These are phyloP conservation scores for Galemys pyrenaicus DNA, from an alignment of 2,113 vertebrate species.

Conservation along the genomic window DNA sequence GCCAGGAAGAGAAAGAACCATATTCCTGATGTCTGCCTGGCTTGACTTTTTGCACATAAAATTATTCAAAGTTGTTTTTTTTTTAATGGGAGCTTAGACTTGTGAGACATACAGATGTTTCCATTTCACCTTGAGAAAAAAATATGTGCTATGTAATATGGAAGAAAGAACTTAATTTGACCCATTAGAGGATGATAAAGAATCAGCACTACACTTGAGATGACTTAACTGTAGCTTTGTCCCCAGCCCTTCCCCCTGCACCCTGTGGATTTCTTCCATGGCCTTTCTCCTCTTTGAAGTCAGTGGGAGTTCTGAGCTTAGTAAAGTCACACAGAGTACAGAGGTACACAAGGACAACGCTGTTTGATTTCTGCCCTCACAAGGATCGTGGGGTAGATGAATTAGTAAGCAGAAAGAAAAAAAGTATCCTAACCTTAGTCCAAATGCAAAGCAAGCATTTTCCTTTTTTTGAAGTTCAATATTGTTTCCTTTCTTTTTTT, in stretches of 20 bases:
- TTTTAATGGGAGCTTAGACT: background rate
- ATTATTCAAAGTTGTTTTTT: background rate
- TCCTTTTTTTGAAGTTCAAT: slow-evolving; percentile 58
- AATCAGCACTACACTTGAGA: slow-evolving; percentile 49
- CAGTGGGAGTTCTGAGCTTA: slow-evolving; percentile 67
- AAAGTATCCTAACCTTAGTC: background rate
- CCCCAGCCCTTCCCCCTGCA: background rate
- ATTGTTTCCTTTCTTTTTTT: slow-evolving; percentile 53
- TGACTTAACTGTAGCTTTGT: background rate
- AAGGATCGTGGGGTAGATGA: slow-evolving; percentile 18
- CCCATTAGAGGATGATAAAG: slow-evolving; percentile 50
- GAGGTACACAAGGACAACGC: slow-evolving; percentile 37
- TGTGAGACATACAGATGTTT: slow-evolving; percentile 56
- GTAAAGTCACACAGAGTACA: slow-evolving; percentile 76
- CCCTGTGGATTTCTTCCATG: slow-evolving; percentile 58
- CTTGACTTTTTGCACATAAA: background rate
- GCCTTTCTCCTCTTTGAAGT: slow-evolving; percentile 73
- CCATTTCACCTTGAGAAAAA: slow-evolving; percentile 42
- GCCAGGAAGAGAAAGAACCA: background rate
- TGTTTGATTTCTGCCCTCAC: slow-evolving; percentile 59
- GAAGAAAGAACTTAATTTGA: slow-evolving; percentile 58
- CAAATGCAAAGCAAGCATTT: slow-evolving; percentile 67
- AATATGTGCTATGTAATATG: background rate
- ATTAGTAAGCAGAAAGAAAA: slow-evolving; percentile 35
- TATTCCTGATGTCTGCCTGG: background rate